These are phyloP conservation scores for Mus pahari DNA, from an alignment of 2,113 vertebrate species.

Conservation along the genomic window DNA sequence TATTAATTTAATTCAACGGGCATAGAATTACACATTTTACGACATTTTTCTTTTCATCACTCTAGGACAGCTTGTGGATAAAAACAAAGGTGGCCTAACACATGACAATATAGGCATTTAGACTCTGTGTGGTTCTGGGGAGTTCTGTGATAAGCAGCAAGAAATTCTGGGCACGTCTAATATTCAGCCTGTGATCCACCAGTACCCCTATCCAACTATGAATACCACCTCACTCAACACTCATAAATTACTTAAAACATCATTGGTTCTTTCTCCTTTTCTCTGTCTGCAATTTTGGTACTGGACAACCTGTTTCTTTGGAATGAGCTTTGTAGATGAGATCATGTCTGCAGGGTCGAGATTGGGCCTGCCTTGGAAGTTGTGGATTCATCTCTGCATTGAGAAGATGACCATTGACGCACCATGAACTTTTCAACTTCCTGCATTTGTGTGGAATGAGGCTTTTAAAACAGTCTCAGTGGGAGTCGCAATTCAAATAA, in stretches of 20 bases:
- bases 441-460: neutral
- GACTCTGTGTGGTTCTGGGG: neutral
- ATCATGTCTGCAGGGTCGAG: neutral
- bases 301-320: neutral
- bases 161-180: neutral
- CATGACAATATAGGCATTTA: neutral
- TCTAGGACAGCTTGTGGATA: neutral
- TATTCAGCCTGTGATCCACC: neutral
- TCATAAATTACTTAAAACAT: neutral
- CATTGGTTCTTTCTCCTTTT: neutral
- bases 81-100: neutral
- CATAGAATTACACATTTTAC: neutral
- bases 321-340: neutral
- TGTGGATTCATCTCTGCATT: neutral
- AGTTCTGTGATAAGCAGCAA: neutral
- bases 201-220: neutral
- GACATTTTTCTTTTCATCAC: neutral
- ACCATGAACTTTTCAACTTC: neutral
- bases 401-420: neutral
- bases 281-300: neutral
- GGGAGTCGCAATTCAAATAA: constrained; percentile 5
- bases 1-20: neutral
- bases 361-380: neutral
- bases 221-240: neutral
- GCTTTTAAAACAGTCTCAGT: neutral